Base-by-base conservation (phyloP, 1,140 invertebrate genomes). In the Hypsibius dujardini region DNA sequence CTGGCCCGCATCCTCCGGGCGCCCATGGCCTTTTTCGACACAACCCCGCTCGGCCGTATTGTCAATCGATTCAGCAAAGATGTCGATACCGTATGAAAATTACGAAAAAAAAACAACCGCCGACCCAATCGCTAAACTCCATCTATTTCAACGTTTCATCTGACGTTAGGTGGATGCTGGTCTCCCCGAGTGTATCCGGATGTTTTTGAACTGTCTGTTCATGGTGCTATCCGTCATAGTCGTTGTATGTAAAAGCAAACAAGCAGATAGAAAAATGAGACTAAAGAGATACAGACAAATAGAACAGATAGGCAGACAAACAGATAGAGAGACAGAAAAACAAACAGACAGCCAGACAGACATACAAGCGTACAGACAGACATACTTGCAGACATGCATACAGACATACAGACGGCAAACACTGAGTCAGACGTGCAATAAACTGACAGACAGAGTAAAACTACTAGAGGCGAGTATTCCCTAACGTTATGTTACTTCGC, bases 21-120 rank as follows among this genome's bases (percentile, higher is more conserved):
- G 73, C 84, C 86, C 7, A 76, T 86, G 71, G 80, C 82, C 46
- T 87, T 88, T 78, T 90, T 88, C 84, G 82, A 90, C 76, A 82
- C 82, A 2, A 92, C 89, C 78, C 87, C 88, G 1, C 84, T 85
- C 2, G 91, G 84, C 7, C 76, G 82, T 46, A 79, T 83, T 50
- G 73, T 83, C 7, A 83, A 83, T 76, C 72, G 82, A 46, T 83
- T 82, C 72, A 75, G 79, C 2, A 81, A 80, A 72, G 84, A 84
- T 73, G 77, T 84, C 77, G 80, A 81, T 60, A 50, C 46, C 3
- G 67, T 56, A 56, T 12, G 50, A 7, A 73, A n/a, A 71, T 28
- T 28, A 28, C 28, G 28, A 28, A 28, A 28, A 28, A 28, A 28
- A 28, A 28, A 28, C 28, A 28, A 28, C 28, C 28, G 28, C 50